Evolutionary conservation across 2,113 vertebrate species (phyloP), one percentile per base, ranked within the genome.

Genomic region (Pitta sordida): DNA sequence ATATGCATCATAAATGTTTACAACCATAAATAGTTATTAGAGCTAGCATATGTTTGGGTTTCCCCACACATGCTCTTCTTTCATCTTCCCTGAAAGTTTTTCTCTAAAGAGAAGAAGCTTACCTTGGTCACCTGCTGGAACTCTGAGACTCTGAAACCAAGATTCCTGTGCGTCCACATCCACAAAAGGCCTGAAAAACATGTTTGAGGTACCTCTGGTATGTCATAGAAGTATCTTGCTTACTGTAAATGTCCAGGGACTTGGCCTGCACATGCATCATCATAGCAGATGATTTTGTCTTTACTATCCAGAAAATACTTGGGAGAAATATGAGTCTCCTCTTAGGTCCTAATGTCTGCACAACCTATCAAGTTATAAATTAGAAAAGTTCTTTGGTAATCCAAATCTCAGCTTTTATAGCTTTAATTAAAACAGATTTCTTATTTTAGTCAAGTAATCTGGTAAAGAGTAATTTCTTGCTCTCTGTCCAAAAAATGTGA

Each of bases 81-180:
- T 80, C 75, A 68, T n/a, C 17, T 46, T 53, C 77, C 9, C 24
- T 49, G 58, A 20, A 79, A 85, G 44, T 39, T 87, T 63, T 76
- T 46, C 18, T 75, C 37, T 70, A 10, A 44, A 46, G 8, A 58
- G 64, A 37, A 51, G 62, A 39, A 52, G 4, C 15, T 14, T 85
- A 39, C 86, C 77, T 88, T 83, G 68, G 29, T n/a, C 41, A n/a
- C 36, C 43, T 39, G 43, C 26, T 88, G 48, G 1, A 1, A 21
- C 20, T 62, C 65, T 58, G 53, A 53, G 70, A 43, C 39, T n/a
- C 48, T 52, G 46, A 85, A 82, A 43, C 10, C 16, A 62, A 13
- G 29, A 53, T 76, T 69, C 34, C 24, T 0, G 0, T 13, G 6
- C 4, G 1, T 32, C 11, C 51, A 16, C 46, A 69, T 11, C 19